Base-by-base conservation (phyloP, 2,888 invertebrate species). In the Myopa tessellatipennis region DNA sequence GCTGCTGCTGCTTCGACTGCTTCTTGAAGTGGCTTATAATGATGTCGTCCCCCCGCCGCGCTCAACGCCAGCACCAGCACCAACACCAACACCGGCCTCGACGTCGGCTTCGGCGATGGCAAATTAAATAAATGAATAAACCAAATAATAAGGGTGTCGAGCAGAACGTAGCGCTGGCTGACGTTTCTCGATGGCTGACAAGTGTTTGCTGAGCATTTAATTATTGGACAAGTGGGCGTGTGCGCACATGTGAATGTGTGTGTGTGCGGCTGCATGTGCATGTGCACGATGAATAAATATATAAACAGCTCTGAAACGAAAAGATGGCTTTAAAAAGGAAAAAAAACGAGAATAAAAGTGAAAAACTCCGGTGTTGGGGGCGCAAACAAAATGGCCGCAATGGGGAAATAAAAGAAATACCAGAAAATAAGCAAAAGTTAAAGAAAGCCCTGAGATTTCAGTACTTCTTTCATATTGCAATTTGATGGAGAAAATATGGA, bases 201-300 rank as follows among this genome's bases (percentile, higher is more conserved):
- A 75, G 75, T 68, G 75, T 69, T 75, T 60, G 75, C 61, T 75
- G 75, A 75, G 75, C 75, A 75, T 75, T 75, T 75, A 75, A 75
- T 75, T 75, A 75, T 75, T 55, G 69, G 75, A 75, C 75, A 60
- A 75, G 75, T 75, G 75, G 74, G 74, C 68, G 69, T 70, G 45
- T 60, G 76, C 18, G 40, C 52, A 40, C n/a, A 26, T 69, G 34
- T 75, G 45, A 40, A 12, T 10, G 70, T 50, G 40, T 73, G 61
- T 7, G 36, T 69, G 69, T 61, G 36, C n/a, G 58, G 38, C 26
- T 52, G 52, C 18, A 26, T 72, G 71, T 70, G 14, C 26, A 38
- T 40, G 14, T 68, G 7, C 55, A 63, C 16, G 61, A 55, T 60
- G 58, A 45, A 38, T 65, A n/a, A 34, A 65, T 34, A 10, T 67